Evolutionary conservation across 2,888 invertebrate genomes (phyloP), one percentile per base, ranked within the genome.

Genomic region (Cabera pusaria): DNA sequence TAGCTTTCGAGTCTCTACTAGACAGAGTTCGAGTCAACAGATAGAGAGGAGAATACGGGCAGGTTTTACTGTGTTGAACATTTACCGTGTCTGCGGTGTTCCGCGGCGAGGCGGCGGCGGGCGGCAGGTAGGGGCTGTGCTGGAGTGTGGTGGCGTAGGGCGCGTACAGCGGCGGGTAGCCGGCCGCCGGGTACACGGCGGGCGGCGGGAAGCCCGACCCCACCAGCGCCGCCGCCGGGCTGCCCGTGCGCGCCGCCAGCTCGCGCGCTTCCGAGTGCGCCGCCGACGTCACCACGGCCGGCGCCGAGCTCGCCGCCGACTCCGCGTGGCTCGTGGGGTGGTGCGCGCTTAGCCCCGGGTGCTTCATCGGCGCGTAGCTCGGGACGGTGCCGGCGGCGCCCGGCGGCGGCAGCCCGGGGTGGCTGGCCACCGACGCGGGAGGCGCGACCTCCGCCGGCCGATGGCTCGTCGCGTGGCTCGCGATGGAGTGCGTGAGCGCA

Each of bases 121-220:
- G 92, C 33, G 93, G 92, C 58, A 94, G 90, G 69, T 95, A 95
- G 21, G 94, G 94, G 63, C 93, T 94, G 76, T 94, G 92, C 76
- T 93, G 92, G 48, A 93, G 73, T 36, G 93, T 91, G 42, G 93
- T 91, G 40, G 94, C 93, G 66, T 95, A 95, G 0, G 96, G 96
- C 6, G 96, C 93, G 69, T 96, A 96, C 46, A 96, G 88, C 19
- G 93, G 92, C 48, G 93, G 93, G 49, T 84, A 85, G 19, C 78
- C 62, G 19, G 72, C 70, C n/a, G 77, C 80, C 35, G 94, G 92
- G 72, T 94, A 95, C 1, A 95, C 68, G 12, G 95, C 93, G 59
- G 96, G 96, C 48, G 96, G 90, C 16, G 86, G 86, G 56, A 77
- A 87, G 19, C 87, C 84, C 60, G 94, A 93, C 1, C 94, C 93